Evolutionary conservation across 2,113 vertebrate genomes (phyloP), one percentile per base, ranked within the genome.

Genomic region (Eolophus roseicapilla): DNA sequence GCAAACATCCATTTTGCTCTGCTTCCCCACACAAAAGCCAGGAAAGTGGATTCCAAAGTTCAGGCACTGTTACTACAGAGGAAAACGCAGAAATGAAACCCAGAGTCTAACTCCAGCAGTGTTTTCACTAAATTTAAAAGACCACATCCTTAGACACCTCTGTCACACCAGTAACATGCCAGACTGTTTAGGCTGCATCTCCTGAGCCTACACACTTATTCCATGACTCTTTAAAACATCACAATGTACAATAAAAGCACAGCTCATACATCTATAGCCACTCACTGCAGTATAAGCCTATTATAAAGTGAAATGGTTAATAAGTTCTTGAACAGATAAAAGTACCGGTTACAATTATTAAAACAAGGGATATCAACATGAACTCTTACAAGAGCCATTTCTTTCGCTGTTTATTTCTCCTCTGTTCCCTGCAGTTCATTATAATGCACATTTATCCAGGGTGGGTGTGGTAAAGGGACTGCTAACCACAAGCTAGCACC

Each of bases 21-120:
- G 78, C 77, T 77, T 93, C 59, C 70, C 59, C 53, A 29, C 86
- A 91, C 88, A 94, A 91, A 87, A 73, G 86, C 92, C 7, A 0
- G 90, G 53, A 73, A 91, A 96, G 92, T 57, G 83, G 60, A 91
- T 96, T 96, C 91, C 96, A 94, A 96, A 96, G 95, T 96, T 89
- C 95, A 96, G 91, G 83, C 92, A 50, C 73, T 77, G 60, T 53
- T 92, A 64, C 73, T 87, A 39, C 81, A 93, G 46, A 84, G 69
- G 60, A 95, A 95, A 92, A 86, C 5, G 6, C 49, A 27, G 50
- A 63, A 60, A 94, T 52, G 24, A 89, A 75, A 60, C 27, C 41
- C 33, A 6, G 31, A 67, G 33, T 69, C 44, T 88, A 39, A 49
- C 9, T 46, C 43, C 10, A 84, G 59, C 41, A 55, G 4, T 10